Percentiles rank a stretch among this genome's conserved stretches.
phyloP scores from a whole-genome alignment of 2,113 vertebrate genomes.

The Pandion haliaetus region DNA sequence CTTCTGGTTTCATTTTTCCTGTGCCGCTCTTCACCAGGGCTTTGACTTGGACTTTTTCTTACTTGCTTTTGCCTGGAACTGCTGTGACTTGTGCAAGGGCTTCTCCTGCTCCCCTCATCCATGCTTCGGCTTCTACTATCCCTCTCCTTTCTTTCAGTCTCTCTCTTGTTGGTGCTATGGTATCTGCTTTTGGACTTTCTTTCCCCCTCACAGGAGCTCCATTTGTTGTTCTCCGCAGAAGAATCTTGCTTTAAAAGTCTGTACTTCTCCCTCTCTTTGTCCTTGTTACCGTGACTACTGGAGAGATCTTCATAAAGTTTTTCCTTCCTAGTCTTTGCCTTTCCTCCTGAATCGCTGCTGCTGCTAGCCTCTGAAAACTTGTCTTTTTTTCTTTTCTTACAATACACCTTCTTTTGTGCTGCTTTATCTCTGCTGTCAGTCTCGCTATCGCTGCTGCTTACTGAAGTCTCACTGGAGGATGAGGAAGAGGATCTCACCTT shows the following conservation, averaged over 20 bases:
- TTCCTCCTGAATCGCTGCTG: conserved; percentile 74
- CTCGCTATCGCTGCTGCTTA: conserved; percentile 77
- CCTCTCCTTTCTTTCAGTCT: conserved; percentile 52
- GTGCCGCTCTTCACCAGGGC: conserved; percentile 7
- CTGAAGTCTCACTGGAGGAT: conserved; percentile 76
- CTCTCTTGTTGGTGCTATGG: conserved; percentile 50
- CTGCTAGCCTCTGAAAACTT: conserved; percentile 75
- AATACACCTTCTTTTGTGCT: conserved; percentile 77
- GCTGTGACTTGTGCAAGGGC: conserved; percentile 43
- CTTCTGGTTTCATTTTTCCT: conserved; percentile 33
- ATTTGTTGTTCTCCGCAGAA: conserved; percentile 60
- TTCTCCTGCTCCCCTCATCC: conserved; percentile 50
- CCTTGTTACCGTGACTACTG: conserved; percentile 68
- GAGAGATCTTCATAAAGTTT: conserved; percentile 68
- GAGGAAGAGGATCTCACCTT: conserved; percentile 70
- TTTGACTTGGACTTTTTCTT: conserved; percentile 60
- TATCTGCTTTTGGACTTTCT: conserved; percentile 72
- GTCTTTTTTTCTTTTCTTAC: conserved; percentile 77
- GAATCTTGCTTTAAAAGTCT: conserved; percentile 53
- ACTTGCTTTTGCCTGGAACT: conserved; percentile 60
- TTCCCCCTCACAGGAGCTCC: conserved; percentile 61
- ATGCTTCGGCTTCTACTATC: conserved; percentile 67
- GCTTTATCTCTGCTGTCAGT: conserved; percentile 78
- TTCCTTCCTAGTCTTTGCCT: conserved; percentile 71
- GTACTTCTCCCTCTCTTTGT: conserved; percentile 59